Evolutionary conservation across 2,888 invertebrate species (phyloP).

Genomic region (Microctonus hyperodae): DNA sequence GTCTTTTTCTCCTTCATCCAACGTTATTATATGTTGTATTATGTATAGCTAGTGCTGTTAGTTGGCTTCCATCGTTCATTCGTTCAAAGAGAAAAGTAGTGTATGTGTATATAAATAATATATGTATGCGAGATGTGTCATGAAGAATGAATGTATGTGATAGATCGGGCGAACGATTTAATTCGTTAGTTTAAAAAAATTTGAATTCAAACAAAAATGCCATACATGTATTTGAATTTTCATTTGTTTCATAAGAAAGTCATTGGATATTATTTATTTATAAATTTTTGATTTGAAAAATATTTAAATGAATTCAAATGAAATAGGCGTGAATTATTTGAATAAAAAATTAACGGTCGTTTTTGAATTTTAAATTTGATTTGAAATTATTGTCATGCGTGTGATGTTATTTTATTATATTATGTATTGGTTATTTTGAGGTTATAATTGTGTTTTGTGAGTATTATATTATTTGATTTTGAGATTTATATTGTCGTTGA

Average conservation of each 20-base stretch:
- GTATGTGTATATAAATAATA: too few species aligned
- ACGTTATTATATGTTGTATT: background rate
- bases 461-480: background rate
- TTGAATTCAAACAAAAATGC: background rate
- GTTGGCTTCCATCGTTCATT: background rate
- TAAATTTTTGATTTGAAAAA: background rate
- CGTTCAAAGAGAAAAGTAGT: background rate
- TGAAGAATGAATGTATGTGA: too few species aligned
- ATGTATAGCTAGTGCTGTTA: background rate
- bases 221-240: background rate
- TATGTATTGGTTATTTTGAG: background rate
- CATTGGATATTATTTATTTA: background rate
- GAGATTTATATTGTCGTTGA: background rate
- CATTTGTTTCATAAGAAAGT: background rate
- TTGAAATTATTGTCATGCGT: conserved; percentile 1
- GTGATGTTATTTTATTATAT: conserved; percentile 2
- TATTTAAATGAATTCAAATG: background rate
- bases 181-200: background rate
- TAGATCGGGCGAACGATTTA: too few species aligned
- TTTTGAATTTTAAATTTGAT: background rate
- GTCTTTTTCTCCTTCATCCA: background rate
- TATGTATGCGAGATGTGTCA: too few species aligned
- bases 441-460: background rate
- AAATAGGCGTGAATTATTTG: background rate
- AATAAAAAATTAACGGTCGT: background rate